A percentile compares a stretch with the other conserved stretches of the same genome.
These are phyloP conservation scores for Anadara kagoshimensis DNA, from an alignment of 1,140 invertebrate species.

Conservation along the genomic window DNA sequence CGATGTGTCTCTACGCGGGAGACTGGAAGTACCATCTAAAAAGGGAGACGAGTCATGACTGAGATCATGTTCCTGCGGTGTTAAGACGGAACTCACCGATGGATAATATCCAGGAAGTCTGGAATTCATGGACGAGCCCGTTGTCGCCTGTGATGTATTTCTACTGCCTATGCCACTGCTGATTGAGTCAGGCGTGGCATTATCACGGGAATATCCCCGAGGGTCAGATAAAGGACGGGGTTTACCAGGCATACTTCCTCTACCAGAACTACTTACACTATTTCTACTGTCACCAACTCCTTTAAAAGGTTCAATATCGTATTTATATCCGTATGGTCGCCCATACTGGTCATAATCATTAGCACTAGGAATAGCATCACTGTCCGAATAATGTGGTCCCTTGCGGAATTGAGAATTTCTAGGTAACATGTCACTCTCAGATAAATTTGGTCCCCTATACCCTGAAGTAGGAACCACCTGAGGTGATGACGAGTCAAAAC, in stretches of 20 bases:
- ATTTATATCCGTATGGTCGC: slow-evolving; percentile 31
- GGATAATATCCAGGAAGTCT: slow-evolving; percentile 47
- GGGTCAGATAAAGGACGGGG: slow-evolving; percentile 22
- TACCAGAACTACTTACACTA: slow-evolving; percentile 49
- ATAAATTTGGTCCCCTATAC: neutral
- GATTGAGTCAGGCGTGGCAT: slow-evolving; percentile 80
- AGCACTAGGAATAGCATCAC: neutral
- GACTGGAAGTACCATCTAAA: slow-evolving; percentile 42
- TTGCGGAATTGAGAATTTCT: slow-evolving; percentile 2
- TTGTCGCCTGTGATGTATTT: slow-evolving; percentile 89
- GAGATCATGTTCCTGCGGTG: slow-evolving; percentile 56
- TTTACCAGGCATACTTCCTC: slow-evolving; percentile 36
- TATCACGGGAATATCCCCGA: slow-evolving; percentile 26
- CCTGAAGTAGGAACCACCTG: slow-evolving; percentile 10
- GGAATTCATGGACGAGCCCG: slow-evolving; percentile 76
- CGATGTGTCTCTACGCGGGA: slow-evolving; percentile 81
- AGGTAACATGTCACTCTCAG: slow-evolving; percentile 5
- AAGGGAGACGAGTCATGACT: slow-evolving; percentile 58
- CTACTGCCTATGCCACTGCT: slow-evolving; percentile 90
- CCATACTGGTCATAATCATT: slow-evolving; percentile 25
- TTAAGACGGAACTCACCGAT: slow-evolving; percentile 51
- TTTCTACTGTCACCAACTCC: slow-evolving; percentile 30
- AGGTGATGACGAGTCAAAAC: slow-evolving; percentile 10
- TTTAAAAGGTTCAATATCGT: slow-evolving; percentile 34
- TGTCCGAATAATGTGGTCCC: slow-evolving; percentile 7